Conservation (phyloP, 2,113 vertebrate species). For the human (Homo sapiens) region GRCh38 chrX:94886501-94887000, state of each 20-base stretch:
- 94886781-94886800: not conserved
- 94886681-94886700: too few relatives aligned
- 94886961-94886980: not conserved
- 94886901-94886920: not conserved
- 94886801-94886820: not conserved
- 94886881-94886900: not conserved
- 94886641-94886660: not conserved
- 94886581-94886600: not conserved
- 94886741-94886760: not conserved
- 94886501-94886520: too few relatives aligned
- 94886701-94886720: not conserved
- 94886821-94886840: not conserved
- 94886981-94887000: not conserved
- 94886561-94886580: not conserved
- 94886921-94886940: not conserved
- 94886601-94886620: not conserved
- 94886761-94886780: not conserved
- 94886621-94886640: not conserved
- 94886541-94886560: not conserved
- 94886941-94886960: not conserved
- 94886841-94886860: not conserved
- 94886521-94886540: not conserved
- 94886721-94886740: too few relatives aligned
- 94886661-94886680: not conserved
- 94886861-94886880: not conserved